Evolutionary conservation across 2,113 vertebrate genomes (phyloP).

Genomic region (Nothoprocta pentlandii): DNA sequence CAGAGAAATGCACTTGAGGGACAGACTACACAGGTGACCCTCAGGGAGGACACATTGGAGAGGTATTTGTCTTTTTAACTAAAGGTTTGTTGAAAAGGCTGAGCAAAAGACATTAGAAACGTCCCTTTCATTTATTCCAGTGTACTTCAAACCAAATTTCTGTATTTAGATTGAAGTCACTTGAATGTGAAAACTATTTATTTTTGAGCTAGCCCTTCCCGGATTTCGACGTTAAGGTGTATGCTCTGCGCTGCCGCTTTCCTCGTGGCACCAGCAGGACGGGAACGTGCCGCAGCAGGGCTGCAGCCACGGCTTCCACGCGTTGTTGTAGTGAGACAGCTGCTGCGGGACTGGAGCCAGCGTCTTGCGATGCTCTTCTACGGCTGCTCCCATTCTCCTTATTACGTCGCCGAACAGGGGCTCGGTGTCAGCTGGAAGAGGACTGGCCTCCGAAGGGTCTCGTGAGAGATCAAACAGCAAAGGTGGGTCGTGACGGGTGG

Average conservation of each 20-base stretch:
- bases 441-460: slow-evolving; percentile 84
- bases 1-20: neutral
- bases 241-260: neutral
- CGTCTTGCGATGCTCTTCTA: slow-evolving; percentile 71
- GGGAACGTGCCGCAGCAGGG: slow-evolving; percentile 90
- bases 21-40: neutral
- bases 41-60: neutral
- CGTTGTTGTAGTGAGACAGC: slow-evolving; percentile 72
- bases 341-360: slow-evolving; percentile 76
- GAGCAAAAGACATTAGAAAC: neutral
- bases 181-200: neutral
- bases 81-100: neutral
- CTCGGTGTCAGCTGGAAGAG: slow-evolving; percentile 73
- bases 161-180: neutral
- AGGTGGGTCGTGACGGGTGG: slow-evolving; percentile 81
- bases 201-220: neutral
- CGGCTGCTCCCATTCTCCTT: slow-evolving; percentile 66
- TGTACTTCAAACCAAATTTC: neutral
- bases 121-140: neutral
- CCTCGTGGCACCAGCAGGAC: slow-evolving; percentile 82
- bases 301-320: slow-evolving; percentile 90
- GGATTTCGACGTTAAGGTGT: neutral
- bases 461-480: slow-evolving; percentile 83
- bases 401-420: slow-evolving; percentile 71
- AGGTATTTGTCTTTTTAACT: neutral